Evolutionary conservation across 2,888 invertebrate genomes (phyloP), one percentile per base, ranked within the genome.

Genomic region (Frankliniella intonsa): DNA sequence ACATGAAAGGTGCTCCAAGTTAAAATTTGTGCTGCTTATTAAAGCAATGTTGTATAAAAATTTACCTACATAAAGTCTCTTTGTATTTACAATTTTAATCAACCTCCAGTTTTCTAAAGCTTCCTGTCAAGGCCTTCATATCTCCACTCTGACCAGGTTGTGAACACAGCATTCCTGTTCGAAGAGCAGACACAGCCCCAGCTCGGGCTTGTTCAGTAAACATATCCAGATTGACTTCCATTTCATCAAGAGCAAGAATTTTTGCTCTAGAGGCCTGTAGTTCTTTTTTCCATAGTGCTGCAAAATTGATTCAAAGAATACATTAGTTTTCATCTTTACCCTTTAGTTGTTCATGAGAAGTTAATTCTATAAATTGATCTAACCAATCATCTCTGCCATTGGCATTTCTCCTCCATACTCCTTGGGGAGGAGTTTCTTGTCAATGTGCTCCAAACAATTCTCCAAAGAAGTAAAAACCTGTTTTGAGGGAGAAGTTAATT

Each of bases 331-430:
- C 38, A 7, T 81, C 83, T 81, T 82, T 82, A 83, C 38, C 65
- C 50, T 76, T 27, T 22, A 55, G 50, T 80, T 83, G 80, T 27
- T 27, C 50, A 81, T 69, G 50, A 82, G 49, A 50, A 55, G 76
- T 81, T 55, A 50, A 11, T 50, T n/a, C n/a, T 11, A 38, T 25
- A 81, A 80, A 81, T n/a, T 81, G 22, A 81, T 84, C 87, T 90
- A 86, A 94, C 95, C 92, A 84, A 95, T 94, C 94, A 95, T 95
- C 86, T 95, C 92, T 81, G 91, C 90, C 93, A 95, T 93, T 0
- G 95, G 94, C 89, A 94, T 92, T n/a, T 89, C 90, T 12, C 95
- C 95, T 8, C 95, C 95, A 85, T 95, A 95, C 86, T 95, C 95
- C 85, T 93, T 92, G 0, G 95, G 95, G 82, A 96, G 87, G 84